A percentile compares a stretch with the other conserved stretches of the same genome.
Evolutionary conservation across 2,113 vertebrate genomes (phyloP).

Genomic region (Rhynchopsitta pachyrhyncha): DNA sequence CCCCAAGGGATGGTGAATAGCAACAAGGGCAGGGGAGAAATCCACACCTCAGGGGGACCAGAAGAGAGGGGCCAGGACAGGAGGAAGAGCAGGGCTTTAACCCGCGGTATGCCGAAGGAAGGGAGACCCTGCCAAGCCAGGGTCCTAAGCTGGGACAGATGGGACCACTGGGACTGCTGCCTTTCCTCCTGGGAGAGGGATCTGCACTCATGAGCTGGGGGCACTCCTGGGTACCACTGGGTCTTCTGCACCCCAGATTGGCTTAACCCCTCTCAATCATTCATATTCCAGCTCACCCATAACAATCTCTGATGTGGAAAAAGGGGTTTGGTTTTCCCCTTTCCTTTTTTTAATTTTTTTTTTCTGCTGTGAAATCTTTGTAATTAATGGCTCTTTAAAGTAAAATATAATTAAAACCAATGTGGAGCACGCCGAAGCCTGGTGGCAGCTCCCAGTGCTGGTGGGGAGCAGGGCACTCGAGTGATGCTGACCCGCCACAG

Average conservation of each 20-base stretch:
- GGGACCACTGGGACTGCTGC: background rate
- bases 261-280: background rate
- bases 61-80: background rate
- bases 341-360: background rate
- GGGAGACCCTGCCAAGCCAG: background rate
- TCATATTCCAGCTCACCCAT: background rate
- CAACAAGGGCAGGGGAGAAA: background rate
- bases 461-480: background rate
- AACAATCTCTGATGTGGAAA: background rate
- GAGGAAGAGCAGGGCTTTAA: background rate
- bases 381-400: slow-evolving; percentile 57
- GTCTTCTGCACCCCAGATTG: background rate
- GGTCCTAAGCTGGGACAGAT: background rate
- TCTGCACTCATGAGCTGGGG: background rate
- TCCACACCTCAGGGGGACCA: rapidly evolving
- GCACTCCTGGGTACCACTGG: background rate
- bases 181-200: background rate
- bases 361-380: slow-evolving; percentile 35
- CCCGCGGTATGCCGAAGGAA: rapidly evolving
- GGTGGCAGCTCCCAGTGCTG: background rate
- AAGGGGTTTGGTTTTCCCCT: background rate
- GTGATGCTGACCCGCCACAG: background rate
- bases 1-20: background rate
- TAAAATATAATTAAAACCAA: slow-evolving; percentile 52
- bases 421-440: background rate